Conservation (phyloP, 2,113 vertebrate genomes). For the Fregata magnificens region DNA sequence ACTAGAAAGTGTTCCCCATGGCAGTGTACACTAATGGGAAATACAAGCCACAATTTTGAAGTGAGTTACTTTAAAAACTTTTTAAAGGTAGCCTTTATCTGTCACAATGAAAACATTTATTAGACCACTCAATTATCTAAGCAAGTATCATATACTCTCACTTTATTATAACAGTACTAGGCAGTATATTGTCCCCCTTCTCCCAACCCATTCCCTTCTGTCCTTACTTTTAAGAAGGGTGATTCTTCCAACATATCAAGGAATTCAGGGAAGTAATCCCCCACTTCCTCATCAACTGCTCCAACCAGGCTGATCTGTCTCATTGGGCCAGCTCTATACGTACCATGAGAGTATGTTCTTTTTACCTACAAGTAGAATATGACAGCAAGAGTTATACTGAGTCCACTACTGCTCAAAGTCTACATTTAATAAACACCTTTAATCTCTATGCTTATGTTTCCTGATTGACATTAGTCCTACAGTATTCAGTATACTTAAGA, state of each 20-base stretch:
- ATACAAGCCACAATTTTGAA: slow-evolving; percentile 38
- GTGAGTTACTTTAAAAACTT: slow-evolving; percentile 19
- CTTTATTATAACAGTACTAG: not conserved
- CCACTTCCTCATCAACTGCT: slow-evolving; percentile 97
- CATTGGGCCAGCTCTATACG: slow-evolving; percentile 97
- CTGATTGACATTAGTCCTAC: not conserved
- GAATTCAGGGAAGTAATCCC: slow-evolving; percentile 97
- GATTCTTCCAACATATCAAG: slow-evolving; percentile 93
- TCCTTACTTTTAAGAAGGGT: slow-evolving; percentile 95
- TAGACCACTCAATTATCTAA: not conserved
- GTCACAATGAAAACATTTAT: not conserved
- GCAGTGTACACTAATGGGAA: slow-evolving; percentile 87
- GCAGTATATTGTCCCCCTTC: not conserved
- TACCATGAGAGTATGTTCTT: slow-evolving; percentile 95
- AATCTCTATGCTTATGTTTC: not conserved
- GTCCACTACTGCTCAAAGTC: not conserved
- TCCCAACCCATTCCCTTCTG: slow-evolving; percentile 29
- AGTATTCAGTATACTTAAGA: not conserved
- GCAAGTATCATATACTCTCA: not conserved
- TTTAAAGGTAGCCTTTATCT: not conserved
- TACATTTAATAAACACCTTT: not conserved
- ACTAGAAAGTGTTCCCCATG: slow-evolving; percentile 94
- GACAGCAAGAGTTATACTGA: not conserved
- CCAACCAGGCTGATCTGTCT: slow-evolving; percentile 98
- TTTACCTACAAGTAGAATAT: slow-evolving; percentile 83